phyloP scores from a whole-genome alignment of 2,797 vertebrate genomes.

The Lithobates pipiens region DNA sequence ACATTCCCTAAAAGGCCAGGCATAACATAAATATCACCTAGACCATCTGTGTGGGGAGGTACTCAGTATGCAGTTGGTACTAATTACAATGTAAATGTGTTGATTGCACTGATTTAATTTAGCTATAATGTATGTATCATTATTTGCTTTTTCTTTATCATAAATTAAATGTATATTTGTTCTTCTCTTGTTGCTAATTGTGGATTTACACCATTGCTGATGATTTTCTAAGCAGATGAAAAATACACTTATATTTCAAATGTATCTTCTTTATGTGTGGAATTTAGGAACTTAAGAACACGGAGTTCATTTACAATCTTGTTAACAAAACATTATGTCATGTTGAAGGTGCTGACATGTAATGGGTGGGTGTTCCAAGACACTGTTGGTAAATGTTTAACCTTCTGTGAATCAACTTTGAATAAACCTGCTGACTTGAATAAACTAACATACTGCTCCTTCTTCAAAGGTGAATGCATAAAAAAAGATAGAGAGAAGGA shows the following conservation, averaged over 20 bases:
- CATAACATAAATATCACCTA: too few relatives aligned
- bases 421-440: slow-evolving; percentile 2
- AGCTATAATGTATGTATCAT: too few relatives aligned
- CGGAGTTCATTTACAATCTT: slow-evolving; percentile 15
- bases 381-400: slow-evolving; percentile 21
- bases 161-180: too few relatives aligned
- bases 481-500: not conserved
- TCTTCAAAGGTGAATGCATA: not conserved
- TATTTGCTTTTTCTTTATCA: too few relatives aligned
- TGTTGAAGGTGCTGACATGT: slow-evolving; percentile 32
- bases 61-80: too few relatives aligned
- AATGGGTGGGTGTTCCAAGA: slow-evolving; percentile 14
- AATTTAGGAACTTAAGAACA: not conserved
- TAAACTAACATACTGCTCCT: not conserved
- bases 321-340: slow-evolving; percentile 33
- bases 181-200: too few relatives aligned
- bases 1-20: too few relatives aligned
- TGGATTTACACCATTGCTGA: too few relatives aligned
- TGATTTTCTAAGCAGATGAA: too few relatives aligned
- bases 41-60: too few relatives aligned
- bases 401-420: not conserved
- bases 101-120: too few relatives aligned
- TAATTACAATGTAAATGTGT: too few relatives aligned
- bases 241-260: not conserved
- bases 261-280: not conserved